Percentiles rank a stretch among this genome's conserved stretches.
Evolutionary conservation across 2,797 vertebrate genomes (phyloP).

Genomic region (Gila robusta): DNA sequence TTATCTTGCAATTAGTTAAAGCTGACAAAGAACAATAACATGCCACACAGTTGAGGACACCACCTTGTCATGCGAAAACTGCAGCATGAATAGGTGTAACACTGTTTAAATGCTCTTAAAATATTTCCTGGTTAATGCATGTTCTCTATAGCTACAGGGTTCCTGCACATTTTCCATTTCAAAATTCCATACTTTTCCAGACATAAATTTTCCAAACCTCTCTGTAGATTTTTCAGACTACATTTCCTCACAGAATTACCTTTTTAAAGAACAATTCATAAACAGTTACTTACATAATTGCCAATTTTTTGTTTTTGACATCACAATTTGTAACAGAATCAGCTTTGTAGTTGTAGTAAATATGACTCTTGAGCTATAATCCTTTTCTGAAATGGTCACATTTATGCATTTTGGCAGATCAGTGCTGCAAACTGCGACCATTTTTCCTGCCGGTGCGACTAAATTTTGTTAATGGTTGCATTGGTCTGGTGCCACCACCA

Average conservation of each 20-base stretch:
- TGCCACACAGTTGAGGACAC: conserved; percentile 11
- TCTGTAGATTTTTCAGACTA: neutral
- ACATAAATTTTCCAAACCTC: neutral
- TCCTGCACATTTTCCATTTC: neutral
- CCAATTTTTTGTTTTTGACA: too few relatives aligned
- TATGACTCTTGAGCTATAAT: too few relatives aligned
- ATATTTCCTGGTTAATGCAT: neutral
- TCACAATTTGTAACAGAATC: too few relatives aligned
- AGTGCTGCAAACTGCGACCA: too few relatives aligned
- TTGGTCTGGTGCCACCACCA: too few relatives aligned
- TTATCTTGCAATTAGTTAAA: conserved; percentile 25
- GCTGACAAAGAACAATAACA: conserved; percentile 9
- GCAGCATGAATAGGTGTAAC: neutral
- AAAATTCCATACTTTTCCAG: neutral
- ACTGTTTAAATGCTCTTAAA: neutral
- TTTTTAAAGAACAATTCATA: too few relatives aligned
- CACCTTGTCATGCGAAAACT: neutral
- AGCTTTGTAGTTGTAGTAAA: too few relatives aligned
- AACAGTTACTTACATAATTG: too few relatives aligned
- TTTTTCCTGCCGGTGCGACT: too few relatives aligned
- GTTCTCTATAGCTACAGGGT: neutral
- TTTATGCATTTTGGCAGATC: too few relatives aligned
- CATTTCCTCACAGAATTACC: neutral
- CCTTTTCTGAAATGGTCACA: too few relatives aligned
- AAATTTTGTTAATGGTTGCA: too few relatives aligned